Evolutionary conservation across 2,797 vertebrate genomes (phyloP), one percentile per base, ranked within the genome.

Genomic region (Spheniscus humboldti): DNA sequence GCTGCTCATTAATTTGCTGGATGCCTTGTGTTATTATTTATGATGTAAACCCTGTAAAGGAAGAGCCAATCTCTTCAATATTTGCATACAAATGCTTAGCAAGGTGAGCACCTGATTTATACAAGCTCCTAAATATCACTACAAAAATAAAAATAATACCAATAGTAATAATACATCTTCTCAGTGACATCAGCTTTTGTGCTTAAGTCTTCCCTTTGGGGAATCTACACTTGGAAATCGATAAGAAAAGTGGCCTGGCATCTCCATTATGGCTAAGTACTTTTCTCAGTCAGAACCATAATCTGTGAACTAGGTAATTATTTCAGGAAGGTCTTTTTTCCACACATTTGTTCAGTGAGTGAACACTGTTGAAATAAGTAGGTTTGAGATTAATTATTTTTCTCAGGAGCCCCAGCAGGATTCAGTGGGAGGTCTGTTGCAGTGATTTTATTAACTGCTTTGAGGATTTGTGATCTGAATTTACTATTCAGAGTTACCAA

Each of bases 301-400:
- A 81, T 78, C 86, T 81, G 50, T 47, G 57, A 95, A 89, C 57
- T 37, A 69, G 41, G 47, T 47, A 90, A 94, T 95, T 93, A 96
- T 86, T 92, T 75, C 90, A 94, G 88, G 67, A 93, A 94, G 55
- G 31, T 73, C 66, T 88, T 92, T 90, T 90, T 57, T 10, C 50
- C 43, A 74, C 41, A 45, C 69, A n/a, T 93, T 94, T 93, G 62
- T 75, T 96, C 92, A 78, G 41, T 37, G 63, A 94, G 43, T 57
- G 92, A 96, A 82, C 57, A 93, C 18, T 59, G 59, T 47, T 92
- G 63, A 95, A 96, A 66, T 59, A 92, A 94, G 88, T 59, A 87
- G 63, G 84, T 77, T 93, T 92, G 77, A 95, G 88, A 96, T 89
- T 94, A 96, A 94, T 96, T 92, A 94, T 95, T 91, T 96, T 94